Conservation (phyloP, 2,113 vertebrate genomes). For the Platysteira castanea region DNA sequence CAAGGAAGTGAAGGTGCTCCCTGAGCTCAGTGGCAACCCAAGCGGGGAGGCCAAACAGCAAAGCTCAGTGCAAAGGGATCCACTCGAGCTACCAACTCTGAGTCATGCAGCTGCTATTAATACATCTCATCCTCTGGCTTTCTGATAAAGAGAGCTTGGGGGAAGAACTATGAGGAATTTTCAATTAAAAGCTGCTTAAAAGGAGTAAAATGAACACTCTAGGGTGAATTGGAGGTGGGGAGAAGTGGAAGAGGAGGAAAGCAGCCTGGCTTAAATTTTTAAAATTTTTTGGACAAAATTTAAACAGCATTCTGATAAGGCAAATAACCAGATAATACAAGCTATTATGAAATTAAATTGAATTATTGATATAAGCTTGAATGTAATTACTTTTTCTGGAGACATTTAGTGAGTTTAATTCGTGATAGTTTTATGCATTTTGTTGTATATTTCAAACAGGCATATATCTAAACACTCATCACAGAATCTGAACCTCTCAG, state of each 20-base stretch:
- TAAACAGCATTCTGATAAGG: neutral
- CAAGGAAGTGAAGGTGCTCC: neutral
- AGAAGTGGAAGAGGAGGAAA: neutral
- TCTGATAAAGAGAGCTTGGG: slow-evolving; percentile 11
- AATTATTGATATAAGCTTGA: neutral
- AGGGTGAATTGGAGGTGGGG: neutral
- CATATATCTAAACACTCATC: neutral
- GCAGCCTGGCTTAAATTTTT: neutral
- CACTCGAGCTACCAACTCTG: slow-evolving; percentile 2
- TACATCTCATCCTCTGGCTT: slow-evolving; percentile 31
- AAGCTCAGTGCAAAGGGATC: neutral
- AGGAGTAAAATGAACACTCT: neutral
- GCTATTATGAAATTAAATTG: neutral
- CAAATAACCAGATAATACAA: neutral
- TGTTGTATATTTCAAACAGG: neutral
- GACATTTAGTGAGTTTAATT: neutral
- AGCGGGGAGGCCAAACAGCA: neutral
- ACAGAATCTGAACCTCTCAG: neutral
- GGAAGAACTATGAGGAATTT: slow-evolving; percentile 22
- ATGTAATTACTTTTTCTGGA: neutral
- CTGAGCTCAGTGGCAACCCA: neutral
- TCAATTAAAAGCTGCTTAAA: neutral
- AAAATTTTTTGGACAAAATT: neutral
- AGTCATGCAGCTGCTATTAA: slow-evolving; percentile 60
- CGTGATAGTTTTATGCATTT: neutral